A percentile compares a stretch with the other conserved stretches of the same genome.
Evolutionary conservation across 2,888 invertebrate genomes (phyloP).

Genomic region (Aplocera efformata): DNA sequence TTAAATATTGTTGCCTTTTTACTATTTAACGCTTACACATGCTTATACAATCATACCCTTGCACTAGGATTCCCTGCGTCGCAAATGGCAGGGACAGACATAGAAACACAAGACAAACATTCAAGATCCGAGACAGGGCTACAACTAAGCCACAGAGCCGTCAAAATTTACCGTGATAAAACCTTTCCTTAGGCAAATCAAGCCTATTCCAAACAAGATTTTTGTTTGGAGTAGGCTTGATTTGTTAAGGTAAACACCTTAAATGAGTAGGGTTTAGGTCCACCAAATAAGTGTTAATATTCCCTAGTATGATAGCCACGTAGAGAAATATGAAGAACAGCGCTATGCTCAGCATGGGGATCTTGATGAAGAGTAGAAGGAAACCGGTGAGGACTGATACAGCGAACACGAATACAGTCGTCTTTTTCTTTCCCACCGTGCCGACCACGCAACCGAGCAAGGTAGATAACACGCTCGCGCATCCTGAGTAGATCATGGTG

Average conservation of each 20-base stretch:
- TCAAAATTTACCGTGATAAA: too few species aligned
- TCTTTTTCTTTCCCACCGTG: slow-evolving; percentile 50
- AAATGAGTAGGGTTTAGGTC: slow-evolving; percentile 66
- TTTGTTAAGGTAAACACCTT: slow-evolving; percentile 50
- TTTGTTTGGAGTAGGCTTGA: too few species aligned
- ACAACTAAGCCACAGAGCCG: too few species aligned
- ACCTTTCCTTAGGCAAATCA: too few species aligned
- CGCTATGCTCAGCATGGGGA: slow-evolving; percentile 53
- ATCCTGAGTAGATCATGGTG: slow-evolving; percentile 58
- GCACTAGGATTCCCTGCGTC: too few species aligned
- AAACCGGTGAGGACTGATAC: slow-evolving; percentile 44
- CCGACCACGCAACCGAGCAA: slow-evolving; percentile 53
- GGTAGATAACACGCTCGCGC: slow-evolving; percentile 41
- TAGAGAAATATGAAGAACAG: slow-evolving; percentile 59
- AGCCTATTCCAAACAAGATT: too few species aligned
- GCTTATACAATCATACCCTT: too few species aligned
- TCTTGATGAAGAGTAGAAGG: slow-evolving; percentile 45
- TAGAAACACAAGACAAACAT: too few species aligned
- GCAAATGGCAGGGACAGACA: too few species aligned
- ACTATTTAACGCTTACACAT: too few species aligned
- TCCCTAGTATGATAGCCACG: slow-evolving; percentile 57
- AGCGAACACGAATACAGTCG: slow-evolving; percentile 48
- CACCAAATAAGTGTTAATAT: slow-evolving; percentile 60
- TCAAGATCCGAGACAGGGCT: too few species aligned
- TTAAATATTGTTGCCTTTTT: too few species aligned